Conservation (phyloP, 2,888 invertebrate species). For the Meghimatium bilineatum region DNA sequence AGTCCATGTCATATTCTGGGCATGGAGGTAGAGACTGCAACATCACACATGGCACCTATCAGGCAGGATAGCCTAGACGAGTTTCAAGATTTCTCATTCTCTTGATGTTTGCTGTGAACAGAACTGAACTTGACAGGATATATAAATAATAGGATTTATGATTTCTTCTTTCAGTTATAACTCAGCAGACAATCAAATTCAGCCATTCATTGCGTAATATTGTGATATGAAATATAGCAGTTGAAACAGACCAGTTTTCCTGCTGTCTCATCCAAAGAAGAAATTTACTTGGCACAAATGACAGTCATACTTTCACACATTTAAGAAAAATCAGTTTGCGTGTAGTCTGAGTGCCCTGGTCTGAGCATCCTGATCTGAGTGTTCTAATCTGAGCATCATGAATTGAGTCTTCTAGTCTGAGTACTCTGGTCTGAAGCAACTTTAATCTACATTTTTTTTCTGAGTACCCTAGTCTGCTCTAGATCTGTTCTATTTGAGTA, state of each 20-base stretch:
- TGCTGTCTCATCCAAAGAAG: too few relatives aligned
- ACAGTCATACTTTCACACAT: too few relatives aligned
- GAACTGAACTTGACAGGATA: neutral
- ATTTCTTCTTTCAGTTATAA: neutral
- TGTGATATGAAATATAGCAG: neutral
- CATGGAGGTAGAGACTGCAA: slow-evolving; percentile 48
- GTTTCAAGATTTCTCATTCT: slow-evolving; percentile 51
- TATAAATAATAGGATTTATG: neutral
- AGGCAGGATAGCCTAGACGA: slow-evolving; percentile 54
- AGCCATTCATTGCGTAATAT: neutral
- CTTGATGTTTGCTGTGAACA: slow-evolving; percentile 19
- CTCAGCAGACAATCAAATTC: neutral
- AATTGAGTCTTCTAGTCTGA: too few relatives aligned
- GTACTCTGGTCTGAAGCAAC: too few relatives aligned
- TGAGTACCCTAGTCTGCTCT: too few relatives aligned
- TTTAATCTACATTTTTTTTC: too few relatives aligned
- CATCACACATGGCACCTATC: slow-evolving; percentile 52
- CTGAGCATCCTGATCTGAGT: too few relatives aligned
- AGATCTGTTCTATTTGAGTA: too few relatives aligned
- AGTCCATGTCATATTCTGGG: slow-evolving; percentile 55
- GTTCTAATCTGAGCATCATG: too few relatives aligned
- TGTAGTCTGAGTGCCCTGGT: too few relatives aligned
- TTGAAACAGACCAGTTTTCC: too few relatives aligned
- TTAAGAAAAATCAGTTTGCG: neutral
- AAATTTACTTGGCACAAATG: too few relatives aligned